Evolutionary conservation across 2,113 vertebrate genomes (phyloP), one percentile per base, ranked within the genome.

Genomic region (Dendropsophus ebraccatus): DNA sequence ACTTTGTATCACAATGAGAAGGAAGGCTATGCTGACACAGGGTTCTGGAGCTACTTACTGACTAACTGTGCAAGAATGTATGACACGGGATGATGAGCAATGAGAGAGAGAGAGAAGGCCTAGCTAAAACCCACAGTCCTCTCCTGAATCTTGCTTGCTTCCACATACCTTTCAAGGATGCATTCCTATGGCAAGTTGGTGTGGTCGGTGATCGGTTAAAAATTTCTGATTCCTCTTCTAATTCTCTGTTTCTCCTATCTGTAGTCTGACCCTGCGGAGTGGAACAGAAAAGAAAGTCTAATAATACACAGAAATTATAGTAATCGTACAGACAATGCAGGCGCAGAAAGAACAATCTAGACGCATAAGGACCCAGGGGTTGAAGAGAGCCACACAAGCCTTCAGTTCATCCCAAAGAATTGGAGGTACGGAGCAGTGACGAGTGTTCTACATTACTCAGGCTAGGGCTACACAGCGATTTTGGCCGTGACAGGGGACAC

Each of bases 141-240:
- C 0, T 37, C 1, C 13, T 41, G 50, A 49, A 50, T 17, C 28
- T n/a, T n/a, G n/a, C 45, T 50, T 17, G 25, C n/a, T 77, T 32
- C n/a, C 37, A 65, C n/a, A 1, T 81, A 81, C 78, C 78, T 65
- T 81, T 81, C 58, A 81, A 62, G 54, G 78, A 81, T 65, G 56
- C 78, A 81, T 81, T 81, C 78, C 78, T 81, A 65, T 47, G 58
- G 58, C 78, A 62, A 28, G 56, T 45, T 37, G 32, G n/a, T 81
- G 78, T 47, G 60, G 78, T 37, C 60, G 47, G 35, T 30, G 78
- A 30, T 81, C 8, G 32, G n/a, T 80, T 37, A 45, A 47, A 47
- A 65, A 45, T 62, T 37, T 47, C 56, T 14, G 78, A 47, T 45
- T 19, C 28, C 5, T 45, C 17, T 45, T 16, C 56, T 80, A n/a